Conservation (phyloP, 2,888 invertebrate species). For the Hoplodrina ambigua region DNA sequence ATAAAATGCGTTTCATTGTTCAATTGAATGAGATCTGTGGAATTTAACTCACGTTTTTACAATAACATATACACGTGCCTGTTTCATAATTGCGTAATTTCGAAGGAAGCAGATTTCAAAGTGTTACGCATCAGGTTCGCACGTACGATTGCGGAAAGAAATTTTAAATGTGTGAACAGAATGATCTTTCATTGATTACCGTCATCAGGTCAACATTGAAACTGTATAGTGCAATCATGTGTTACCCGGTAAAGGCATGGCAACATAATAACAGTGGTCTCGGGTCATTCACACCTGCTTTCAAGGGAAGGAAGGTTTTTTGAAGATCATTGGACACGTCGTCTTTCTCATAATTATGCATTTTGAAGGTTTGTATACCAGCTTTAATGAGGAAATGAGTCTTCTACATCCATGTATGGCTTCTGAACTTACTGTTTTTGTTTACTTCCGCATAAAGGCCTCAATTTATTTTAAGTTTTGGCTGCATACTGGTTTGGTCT, state of each 20-base stretch:
- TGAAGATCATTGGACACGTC: slow-evolving; percentile 19
- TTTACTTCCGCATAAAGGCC: slow-evolving; percentile 22
- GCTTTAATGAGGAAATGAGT: slow-evolving; percentile 27
- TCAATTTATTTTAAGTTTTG: neutral
- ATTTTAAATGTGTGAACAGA: slow-evolving; percentile 35
- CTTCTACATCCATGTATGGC: slow-evolving; percentile 34
- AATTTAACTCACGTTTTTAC: slow-evolving; percentile 52
- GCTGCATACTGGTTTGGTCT: neutral
- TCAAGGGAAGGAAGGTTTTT: slow-evolving; percentile 38
- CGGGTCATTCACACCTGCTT: slow-evolving; percentile 29
- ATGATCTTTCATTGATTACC: slow-evolving; percentile 38
- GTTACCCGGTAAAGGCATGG: too few relatives aligned
- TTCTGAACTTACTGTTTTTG: slow-evolving; percentile 11
- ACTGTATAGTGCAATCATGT: too few relatives aligned
- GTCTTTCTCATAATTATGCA: slow-evolving; percentile 12
- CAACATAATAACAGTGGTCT: neutral
- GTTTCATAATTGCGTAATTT: slow-evolving; percentile 43
- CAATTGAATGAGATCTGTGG: slow-evolving; percentile 42
- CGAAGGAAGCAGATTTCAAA: slow-evolving; percentile 18
- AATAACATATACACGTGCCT: slow-evolving; percentile 51
- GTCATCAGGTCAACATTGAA: slow-evolving; percentile 1
- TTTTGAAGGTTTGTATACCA: slow-evolving; percentile 11
- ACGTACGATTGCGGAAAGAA: slow-evolving; percentile 22
- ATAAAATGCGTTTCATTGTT: slow-evolving; percentile 41
- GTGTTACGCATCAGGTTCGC: slow-evolving; percentile 27